These are phyloP conservation scores for Monoplex corrugatus DNA, from an alignment of 2,888 invertebrate species.

Conservation along the genomic window DNA sequence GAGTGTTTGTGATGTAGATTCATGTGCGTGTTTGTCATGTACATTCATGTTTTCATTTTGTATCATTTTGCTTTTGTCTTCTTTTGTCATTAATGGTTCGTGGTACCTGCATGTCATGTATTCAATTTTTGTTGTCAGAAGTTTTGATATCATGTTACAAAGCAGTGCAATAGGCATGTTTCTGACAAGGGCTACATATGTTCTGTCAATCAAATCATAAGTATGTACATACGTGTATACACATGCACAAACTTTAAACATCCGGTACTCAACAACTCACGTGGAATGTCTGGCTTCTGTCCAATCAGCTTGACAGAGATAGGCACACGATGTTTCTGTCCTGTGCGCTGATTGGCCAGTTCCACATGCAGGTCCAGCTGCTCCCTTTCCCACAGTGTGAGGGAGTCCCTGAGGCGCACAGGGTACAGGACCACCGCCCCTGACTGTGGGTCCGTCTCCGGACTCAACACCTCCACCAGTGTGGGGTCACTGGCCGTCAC, in stretches of 20 bases:
- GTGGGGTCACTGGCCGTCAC: conserved; percentile 72
- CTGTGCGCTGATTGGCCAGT: conserved; percentile 70
- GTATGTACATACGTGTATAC: not conserved
- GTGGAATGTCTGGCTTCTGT: conserved; percentile 68
- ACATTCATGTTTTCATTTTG: too few relatives aligned
- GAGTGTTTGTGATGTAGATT: too few relatives aligned
- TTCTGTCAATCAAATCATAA: not conserved
- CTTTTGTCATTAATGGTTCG: too few relatives aligned
- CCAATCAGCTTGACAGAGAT: conserved; percentile 75
- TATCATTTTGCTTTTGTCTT: too few relatives aligned
- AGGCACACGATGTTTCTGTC: conserved; percentile 74
- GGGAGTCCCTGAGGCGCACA: conserved; percentile 72
- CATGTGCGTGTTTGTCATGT: too few relatives aligned
- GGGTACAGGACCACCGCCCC: conserved; percentile 70
- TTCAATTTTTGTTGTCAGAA: too few relatives aligned
- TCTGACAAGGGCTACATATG: too few relatives aligned
- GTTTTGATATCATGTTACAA: too few relatives aligned
- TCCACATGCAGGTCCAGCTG: conserved; percentile 72
- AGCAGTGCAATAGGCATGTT: too few relatives aligned
- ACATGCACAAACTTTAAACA: not conserved
- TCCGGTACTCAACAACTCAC: conserved; percentile 58
- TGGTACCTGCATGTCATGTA: too few relatives aligned
- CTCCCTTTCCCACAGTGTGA: conserved; percentile 72
- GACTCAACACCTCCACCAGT: conserved; percentile 68
- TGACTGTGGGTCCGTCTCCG: conserved; percentile 70